These are phyloP conservation scores for Piaya cayana DNA, from an alignment of 2,113 vertebrate genomes.

Conservation along the genomic window DNA sequence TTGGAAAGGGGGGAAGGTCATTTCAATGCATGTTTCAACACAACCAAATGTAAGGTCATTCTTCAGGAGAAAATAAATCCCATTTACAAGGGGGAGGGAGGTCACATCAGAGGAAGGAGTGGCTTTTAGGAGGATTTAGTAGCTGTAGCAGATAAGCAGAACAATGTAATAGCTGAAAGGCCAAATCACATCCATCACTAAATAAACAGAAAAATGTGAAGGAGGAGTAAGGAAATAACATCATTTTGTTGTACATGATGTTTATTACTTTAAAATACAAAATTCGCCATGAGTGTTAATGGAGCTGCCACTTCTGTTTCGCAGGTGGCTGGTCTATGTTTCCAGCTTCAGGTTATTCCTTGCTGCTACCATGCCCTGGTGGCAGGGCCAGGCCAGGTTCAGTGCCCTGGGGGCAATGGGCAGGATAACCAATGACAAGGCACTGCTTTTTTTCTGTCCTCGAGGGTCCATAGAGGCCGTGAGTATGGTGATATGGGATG, in stretches of 20 bases:
- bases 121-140: background rate
- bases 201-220: background rate
- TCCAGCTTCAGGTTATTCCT: background rate
- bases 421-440: background rate
- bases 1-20: background rate
- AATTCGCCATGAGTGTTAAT: background rate
- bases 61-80: constrained; percentile 10
- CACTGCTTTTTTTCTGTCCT: background rate
- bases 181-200: accelerated
- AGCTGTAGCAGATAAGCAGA: background rate
- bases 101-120: background rate
- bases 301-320: background rate
- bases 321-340: background rate
- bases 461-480: background rate
- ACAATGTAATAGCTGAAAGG: background rate
- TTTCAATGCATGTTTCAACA: constrained; percentile 1
- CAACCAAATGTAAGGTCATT: background rate
- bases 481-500: background rate
- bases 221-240: background rate
- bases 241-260: background rate
- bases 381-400: background rate
- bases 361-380: accelerated
- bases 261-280: background rate
- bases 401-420: background rate
- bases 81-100: background rate